Conservation (phyloP, 2,888 invertebrate species). For the Pterostichus niger region DNA sequence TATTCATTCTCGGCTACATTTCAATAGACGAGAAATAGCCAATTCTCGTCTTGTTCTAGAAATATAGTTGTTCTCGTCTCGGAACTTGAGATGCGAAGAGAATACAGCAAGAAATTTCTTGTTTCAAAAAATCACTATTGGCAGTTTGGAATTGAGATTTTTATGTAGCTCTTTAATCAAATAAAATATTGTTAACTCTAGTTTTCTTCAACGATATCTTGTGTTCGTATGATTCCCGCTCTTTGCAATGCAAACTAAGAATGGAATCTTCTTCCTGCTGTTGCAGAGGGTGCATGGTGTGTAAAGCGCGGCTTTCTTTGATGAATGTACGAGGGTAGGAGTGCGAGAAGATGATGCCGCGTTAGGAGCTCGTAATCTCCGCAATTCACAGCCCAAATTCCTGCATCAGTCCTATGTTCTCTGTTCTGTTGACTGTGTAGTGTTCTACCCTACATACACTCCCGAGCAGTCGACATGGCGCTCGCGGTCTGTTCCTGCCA, state of each 20-base stretch:
- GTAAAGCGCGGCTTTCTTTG: conserved; percentile 63
- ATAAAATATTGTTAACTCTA: neutral
- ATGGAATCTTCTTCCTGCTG: neutral
- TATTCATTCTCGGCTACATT: too few relatives aligned
- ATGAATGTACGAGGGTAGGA: conserved; percentile 63
- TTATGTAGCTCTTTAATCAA: neutral
- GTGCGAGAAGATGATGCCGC: conserved; percentile 63
- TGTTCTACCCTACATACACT: conserved; percentile 35
- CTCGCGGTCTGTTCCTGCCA: conserved; percentile 49
- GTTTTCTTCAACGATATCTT: neutral
- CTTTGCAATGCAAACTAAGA: neutral
- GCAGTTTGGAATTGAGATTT: too few relatives aligned
- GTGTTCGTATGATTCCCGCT: neutral
- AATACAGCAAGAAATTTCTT: too few relatives aligned
- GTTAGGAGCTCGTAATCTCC: conserved; percentile 67
- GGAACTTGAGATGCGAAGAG: too few relatives aligned
- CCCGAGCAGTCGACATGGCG: conserved; percentile 41
- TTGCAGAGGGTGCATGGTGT: conserved; percentile 27
- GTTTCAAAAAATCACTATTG: too few relatives aligned
- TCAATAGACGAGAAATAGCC: too few relatives aligned
- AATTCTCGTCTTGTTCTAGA: too few relatives aligned
- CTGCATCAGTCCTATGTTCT: conserved; percentile 41
- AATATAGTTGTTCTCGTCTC: too few relatives aligned
- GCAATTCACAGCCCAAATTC: conserved; percentile 67
- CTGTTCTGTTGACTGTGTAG: neutral